These are phyloP conservation scores for Rhizomys pruinosus DNA, from an alignment of 2,113 vertebrate species.

Conservation along the genomic window DNA sequence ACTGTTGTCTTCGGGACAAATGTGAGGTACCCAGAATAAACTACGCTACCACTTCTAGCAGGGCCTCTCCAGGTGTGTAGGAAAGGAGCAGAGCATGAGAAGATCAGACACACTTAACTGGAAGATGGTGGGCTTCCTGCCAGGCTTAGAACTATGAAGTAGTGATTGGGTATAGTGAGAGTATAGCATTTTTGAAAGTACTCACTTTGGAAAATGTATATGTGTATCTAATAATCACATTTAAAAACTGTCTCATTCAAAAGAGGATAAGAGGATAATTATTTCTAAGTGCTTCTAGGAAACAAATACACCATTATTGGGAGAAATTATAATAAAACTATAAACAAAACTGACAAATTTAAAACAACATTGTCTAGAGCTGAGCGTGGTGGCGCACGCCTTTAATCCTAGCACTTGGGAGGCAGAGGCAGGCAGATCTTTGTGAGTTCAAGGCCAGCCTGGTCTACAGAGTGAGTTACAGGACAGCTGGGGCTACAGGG, in stretches of 20 bases:
- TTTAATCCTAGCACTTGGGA: no score
- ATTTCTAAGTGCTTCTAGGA: background rate
- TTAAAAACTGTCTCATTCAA: slow-evolving; percentile 29
- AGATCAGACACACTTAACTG: background rate
- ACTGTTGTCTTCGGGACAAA: background rate
- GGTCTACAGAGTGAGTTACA: no score
- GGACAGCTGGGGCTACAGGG: no score
- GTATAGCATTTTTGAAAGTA: background rate
- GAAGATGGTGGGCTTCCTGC: background rate
- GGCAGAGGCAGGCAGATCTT: no score
- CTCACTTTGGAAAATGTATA: background rate
- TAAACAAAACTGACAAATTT: slow-evolving; percentile 32
- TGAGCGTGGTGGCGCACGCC: no score
- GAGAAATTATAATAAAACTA: slow-evolving; percentile 43
- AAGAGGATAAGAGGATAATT: background rate
- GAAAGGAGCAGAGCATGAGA: background rate
- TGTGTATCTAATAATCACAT: background rate
- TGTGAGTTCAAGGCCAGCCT: no score
- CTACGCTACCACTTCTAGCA: background rate
- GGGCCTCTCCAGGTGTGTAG: background rate
- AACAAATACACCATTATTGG: slow-evolving; percentile 12
- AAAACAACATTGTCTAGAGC: no score
- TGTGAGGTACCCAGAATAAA: background rate
- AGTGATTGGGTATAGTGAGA: background rate
- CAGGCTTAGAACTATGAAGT: background rate